phyloP scores from a whole-genome alignment of 2,888 invertebrate genomes.

The Argyresthia goedartella region DNA sequence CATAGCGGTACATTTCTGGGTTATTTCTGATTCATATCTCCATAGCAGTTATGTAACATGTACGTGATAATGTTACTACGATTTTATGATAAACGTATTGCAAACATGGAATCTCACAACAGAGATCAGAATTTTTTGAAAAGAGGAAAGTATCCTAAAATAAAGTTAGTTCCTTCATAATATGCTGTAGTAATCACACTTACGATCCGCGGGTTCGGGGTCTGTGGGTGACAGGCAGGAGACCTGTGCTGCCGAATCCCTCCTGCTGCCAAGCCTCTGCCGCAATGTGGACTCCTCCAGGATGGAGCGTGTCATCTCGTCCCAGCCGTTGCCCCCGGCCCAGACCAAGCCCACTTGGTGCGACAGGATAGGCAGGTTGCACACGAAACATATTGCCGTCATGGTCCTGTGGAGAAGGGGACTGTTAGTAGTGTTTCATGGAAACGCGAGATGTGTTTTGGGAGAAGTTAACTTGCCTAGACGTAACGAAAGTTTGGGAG shows the following conservation, averaged over 20 bases:
- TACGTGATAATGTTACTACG: too few species aligned
- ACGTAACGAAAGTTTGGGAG: too few species aligned
- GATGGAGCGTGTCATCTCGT: slow-evolving; percentile 90
- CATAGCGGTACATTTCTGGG: too few species aligned
- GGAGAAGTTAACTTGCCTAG: too few species aligned
- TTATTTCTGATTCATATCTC: too few species aligned
- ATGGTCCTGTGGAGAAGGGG: slow-evolving; percentile 79
- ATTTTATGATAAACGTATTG: too few species aligned
- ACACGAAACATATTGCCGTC: slow-evolving; percentile 96
- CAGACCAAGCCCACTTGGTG: slow-evolving; percentile 95
- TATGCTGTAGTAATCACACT: slow-evolving; percentile 31
- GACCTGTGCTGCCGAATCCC: slow-evolving; percentile 94
- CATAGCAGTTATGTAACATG: too few species aligned
- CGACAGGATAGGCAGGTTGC: slow-evolving; percentile 94
- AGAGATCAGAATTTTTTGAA: too few species aligned
- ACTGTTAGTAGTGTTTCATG: not conserved
- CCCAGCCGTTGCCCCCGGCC: slow-evolving; percentile 96
- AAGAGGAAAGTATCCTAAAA: too few species aligned
- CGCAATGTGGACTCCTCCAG: slow-evolving; percentile 87
- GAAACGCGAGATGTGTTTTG: too few species aligned
- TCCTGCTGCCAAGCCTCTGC: slow-evolving; percentile 85
- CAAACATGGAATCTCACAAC: too few species aligned
- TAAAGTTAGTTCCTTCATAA: too few species aligned
- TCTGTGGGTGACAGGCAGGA: slow-evolving; percentile 87
- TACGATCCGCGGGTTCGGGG: slow-evolving; percentile 75